Conservation (phyloP, 1,140 invertebrate genomes). For the Drosophila guanche region DNA sequence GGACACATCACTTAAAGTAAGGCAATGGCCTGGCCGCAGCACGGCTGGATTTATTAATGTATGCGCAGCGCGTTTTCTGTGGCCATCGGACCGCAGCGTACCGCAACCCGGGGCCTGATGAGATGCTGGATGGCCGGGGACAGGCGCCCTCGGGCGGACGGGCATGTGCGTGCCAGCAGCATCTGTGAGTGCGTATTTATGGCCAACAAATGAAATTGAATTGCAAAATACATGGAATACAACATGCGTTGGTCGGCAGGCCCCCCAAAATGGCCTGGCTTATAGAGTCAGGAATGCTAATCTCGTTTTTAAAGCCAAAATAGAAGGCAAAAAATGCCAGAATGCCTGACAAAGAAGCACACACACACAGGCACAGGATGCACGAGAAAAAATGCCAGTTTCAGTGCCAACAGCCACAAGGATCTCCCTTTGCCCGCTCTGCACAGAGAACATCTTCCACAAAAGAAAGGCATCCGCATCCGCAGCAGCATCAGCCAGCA, state of each 20-base stretch:
- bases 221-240: not conserved
- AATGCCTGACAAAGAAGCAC: slow-evolving; percentile 36
- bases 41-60: slow-evolving; percentile 67
- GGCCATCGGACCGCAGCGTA: slow-evolving; percentile 39
- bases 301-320: slow-evolving; percentile 27
- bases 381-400: slow-evolving; percentile 38
- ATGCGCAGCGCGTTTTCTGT: slow-evolving; percentile 64
- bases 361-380: too few relatives aligned
- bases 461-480: slow-evolving; percentile 33
- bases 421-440: not conserved
- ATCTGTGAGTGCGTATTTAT: slow-evolving; percentile 7
- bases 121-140: slow-evolving; percentile 30
- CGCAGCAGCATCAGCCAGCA: slow-evolving; percentile 23
- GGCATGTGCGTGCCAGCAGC: too few relatives aligned
- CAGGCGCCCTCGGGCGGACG: slow-evolving; percentile 14
- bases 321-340: slow-evolving; percentile 27
- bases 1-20: slow-evolving; percentile 29
- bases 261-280: not conserved
- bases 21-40: slow-evolving; percentile 2
- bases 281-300: slow-evolving; percentile 24
- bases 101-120: not conserved
- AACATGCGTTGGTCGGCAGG: not conserved
- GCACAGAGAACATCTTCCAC: slow-evolving; percentile 23
- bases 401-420: slow-evolving; percentile 17
- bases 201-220: slow-evolving; percentile 12